Evolutionary conservation across 2,888 invertebrate genomes (phyloP).

Genomic region (Troilus luridus): DNA sequence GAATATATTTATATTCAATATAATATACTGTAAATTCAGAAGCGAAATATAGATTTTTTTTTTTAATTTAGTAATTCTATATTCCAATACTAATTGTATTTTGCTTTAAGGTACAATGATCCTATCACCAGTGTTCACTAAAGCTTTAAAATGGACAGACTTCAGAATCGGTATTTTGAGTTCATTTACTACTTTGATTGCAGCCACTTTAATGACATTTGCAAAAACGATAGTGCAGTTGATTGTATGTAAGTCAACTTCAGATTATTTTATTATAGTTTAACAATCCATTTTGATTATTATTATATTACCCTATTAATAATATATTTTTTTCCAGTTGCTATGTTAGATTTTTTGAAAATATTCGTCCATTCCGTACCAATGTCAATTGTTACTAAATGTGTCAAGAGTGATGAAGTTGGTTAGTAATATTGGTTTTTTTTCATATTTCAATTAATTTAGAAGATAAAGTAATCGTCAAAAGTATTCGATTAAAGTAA

Average conservation of each 20-base stretch:
- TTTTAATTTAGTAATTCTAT: not conserved
- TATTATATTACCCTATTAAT: not conserved
- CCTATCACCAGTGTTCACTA: not conserved
- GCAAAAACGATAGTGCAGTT: slow-evolving; percentile 10
- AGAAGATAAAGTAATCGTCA: no score
- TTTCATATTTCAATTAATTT: not conserved
- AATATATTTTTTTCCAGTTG: not conserved
- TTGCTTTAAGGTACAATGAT: not conserved
- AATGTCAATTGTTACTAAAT: not conserved
- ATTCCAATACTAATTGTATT: not conserved
- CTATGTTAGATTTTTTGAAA: slow-evolving; percentile 42
- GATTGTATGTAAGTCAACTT: not conserved
- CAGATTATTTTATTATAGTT: not conserved
- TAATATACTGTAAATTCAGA: no score
- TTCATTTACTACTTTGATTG: not conserved
- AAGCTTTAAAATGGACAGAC: slow-evolving; percentile 6
- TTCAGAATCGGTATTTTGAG: slow-evolving; percentile 34
- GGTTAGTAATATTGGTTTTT: not conserved
- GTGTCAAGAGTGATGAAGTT: slow-evolving; percentile 33
- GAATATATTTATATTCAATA: no score
- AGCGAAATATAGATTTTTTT: not conserved
- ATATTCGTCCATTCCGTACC: not conserved
- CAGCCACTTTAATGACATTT: not conserved
- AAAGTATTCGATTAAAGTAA: no score
- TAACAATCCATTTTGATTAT: not conserved